Percentiles rank a stretch among this genome's conserved stretches.
These are phyloP conservation scores for Melieria crassipennis DNA, from an alignment of 2,888 invertebrate species.

Conservation along the genomic window DNA sequence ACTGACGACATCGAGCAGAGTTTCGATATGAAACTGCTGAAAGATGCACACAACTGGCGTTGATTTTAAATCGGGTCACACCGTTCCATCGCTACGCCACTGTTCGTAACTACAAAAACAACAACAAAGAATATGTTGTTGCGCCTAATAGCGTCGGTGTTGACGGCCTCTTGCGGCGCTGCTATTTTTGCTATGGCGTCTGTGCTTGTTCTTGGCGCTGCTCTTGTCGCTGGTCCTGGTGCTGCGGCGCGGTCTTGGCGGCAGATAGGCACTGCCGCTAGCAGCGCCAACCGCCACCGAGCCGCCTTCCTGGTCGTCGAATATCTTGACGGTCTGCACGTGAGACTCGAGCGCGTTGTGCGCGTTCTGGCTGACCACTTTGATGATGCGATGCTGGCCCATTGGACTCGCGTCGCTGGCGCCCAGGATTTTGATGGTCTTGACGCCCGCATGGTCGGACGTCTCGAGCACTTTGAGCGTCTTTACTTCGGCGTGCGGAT, in stretches of 20 bases:
- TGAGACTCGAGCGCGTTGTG: slow-evolving; percentile 47
- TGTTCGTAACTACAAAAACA: background rate
- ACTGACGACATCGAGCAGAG: too few relatives aligned
- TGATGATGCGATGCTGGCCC: slow-evolving; percentile 56
- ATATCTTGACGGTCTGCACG: slow-evolving; percentile 59
- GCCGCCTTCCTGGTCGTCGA: slow-evolving; percentile 49
- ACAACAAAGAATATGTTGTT: background rate
- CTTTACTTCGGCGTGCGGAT: slow-evolving; percentile 46
- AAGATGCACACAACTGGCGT: too few relatives aligned
- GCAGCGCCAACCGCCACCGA: background rate
- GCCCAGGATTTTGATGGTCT: slow-evolving; percentile 60
- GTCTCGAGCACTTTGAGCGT: slow-evolving; percentile 58
- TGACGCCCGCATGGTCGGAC: slow-evolving; percentile 54
- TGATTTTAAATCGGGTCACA: too few relatives aligned
- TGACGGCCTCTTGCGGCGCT: slow-evolving; percentile 4
- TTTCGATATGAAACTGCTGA: too few relatives aligned
- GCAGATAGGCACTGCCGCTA: slow-evolving; percentile 34
- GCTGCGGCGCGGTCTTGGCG: slow-evolving; percentile 26
- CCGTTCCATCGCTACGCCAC: slow-evolving; percentile 30
- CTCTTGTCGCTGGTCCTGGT: slow-evolving; percentile 20
- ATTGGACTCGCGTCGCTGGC: slow-evolving; percentile 51
- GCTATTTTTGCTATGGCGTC: background rate
- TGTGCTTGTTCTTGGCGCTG: slow-evolving; percentile 1
- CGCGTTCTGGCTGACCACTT: slow-evolving; percentile 51
- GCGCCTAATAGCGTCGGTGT: background rate